Base-by-base conservation (phyloP, 2,888 invertebrate genomes). In the Sipha maydis region DNA sequence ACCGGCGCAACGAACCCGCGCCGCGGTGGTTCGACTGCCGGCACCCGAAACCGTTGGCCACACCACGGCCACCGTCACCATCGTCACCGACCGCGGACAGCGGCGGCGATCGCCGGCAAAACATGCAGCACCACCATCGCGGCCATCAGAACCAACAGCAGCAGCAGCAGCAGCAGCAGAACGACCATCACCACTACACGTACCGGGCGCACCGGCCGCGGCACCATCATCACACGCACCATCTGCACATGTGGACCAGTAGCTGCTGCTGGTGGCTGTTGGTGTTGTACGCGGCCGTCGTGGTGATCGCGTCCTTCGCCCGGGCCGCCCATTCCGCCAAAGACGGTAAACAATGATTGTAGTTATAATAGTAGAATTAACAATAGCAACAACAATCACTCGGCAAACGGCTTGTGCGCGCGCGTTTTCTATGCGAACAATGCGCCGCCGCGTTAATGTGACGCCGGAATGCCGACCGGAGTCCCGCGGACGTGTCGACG, bases 291-390 rank as follows among this genome's bases (percentile, higher is more conserved):
- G 86, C 90, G 28, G 89, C 89, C 38, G 79, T 90, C 73, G 90
- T 90, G 28, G 90, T 90, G 71, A 75, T 90, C 61, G 90, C 90
- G 17, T 90, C 90, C 19, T 86, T 90, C 21, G 90, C 90, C 9
- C 89, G 90, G 28, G 90, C 90, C 48, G 90, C 90, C 4, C 90
- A 90, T 75, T 90, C 90, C 38, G 90, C 90, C 21, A 90, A 89
- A 89, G 90, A 90, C 82, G 90, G 90, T 90, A 89, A 77, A 34
- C 34, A 34, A 34, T 34, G 34, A 34, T 34, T 34, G 34, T 84
- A 83, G 19, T 25, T 48, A n/a, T 48, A 76, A 25, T 14, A 3
- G 11, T 56, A 17, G 14, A 8, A 41, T 41, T 48, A 48, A 48
- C 25, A 25, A 61, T 61, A 21, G 25, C 21, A 61, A 61, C 25